Percentiles rank a stretch among this genome's conserved stretches.
Conservation (phyloP, 2,797 vertebrate species). For the Chrosomus eos region DNA sequence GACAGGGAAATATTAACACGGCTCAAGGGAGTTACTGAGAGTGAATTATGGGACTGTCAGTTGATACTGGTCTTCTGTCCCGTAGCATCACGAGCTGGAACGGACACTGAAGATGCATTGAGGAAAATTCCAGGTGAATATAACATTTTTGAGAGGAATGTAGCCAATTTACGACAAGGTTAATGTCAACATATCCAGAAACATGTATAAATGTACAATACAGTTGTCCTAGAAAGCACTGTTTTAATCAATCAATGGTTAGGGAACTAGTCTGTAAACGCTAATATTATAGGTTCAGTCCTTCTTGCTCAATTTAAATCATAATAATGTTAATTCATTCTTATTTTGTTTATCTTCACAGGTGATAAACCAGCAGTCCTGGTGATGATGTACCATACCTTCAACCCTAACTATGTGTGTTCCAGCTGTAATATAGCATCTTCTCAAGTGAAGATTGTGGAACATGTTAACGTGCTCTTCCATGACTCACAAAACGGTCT, state of each 20-base stretch:
- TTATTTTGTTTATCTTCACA: neutral
- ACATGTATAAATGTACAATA: neutral
- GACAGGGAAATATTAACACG: neutral
- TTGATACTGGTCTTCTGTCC: slow-evolving; percentile 54
- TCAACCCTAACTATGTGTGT: fast-evolving
- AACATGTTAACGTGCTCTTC: slow-evolving; percentile 51
- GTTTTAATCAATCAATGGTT: neutral
- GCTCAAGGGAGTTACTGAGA: neutral
- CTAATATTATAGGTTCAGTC: neutral
- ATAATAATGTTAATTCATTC: neutral
- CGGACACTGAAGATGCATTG: slow-evolving; percentile 50
- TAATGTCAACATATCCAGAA: neutral
- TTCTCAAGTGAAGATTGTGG: fast-evolving
- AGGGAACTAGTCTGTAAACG: neutral
- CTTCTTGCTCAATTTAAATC: neutral
- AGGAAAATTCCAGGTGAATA: slow-evolving; percentile 40
- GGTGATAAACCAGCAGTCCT: slow-evolving; percentile 42
- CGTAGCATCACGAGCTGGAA: slow-evolving; percentile 39
- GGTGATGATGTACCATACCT: slow-evolving; percentile 56
- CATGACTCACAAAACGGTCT: slow-evolving; percentile 30
- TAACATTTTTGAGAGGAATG: neutral
- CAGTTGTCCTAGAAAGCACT: neutral
- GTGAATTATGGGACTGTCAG: slow-evolving; percentile 13
- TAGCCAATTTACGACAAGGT: neutral
- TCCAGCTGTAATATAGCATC: fast-evolving